A percentile compares a stretch with the other conserved stretches of the same genome.
Conservation (phyloP, 2,888 invertebrate genomes). For the Alviniconcha strummeri region DNA sequence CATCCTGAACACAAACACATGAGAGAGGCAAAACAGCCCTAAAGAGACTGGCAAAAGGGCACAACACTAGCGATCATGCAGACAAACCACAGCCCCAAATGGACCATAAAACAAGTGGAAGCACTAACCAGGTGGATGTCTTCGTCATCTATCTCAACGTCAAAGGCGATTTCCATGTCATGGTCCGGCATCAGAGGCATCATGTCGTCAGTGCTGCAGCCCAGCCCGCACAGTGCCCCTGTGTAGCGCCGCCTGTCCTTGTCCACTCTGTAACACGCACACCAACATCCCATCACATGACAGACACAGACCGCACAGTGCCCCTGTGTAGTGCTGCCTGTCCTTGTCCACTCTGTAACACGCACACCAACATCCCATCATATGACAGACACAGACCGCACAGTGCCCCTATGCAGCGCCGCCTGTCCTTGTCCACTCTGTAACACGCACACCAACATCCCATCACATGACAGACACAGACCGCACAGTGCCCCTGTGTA, state of each 20-base stretch:
- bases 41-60: no score
- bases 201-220: slow-evolving; percentile 77
- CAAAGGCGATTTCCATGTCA: slow-evolving; percentile 87
- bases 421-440: slow-evolving; percentile 78
- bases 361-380: no score
- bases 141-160: slow-evolving; percentile 73
- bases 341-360: slow-evolving; percentile 76
- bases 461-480: slow-evolving; percentile 75
- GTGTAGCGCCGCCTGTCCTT: slow-evolving; percentile 80
- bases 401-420: slow-evolving; percentile 84
- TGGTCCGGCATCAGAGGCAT: slow-evolving; percentile 85
- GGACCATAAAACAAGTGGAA: no score
- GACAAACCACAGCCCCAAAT: no score
- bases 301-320: slow-evolving; percentile 84
- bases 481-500: slow-evolving; percentile 90
- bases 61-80: no score
- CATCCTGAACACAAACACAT: no score
- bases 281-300: no score
- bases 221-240: slow-evolving; percentile 90
- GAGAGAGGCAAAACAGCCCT: no score
- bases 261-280: slow-evolving; percentile 76
- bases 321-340: slow-evolving; percentile 82
- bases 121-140: slow-evolving; percentile 66
- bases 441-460: slow-evolving; percentile 14
- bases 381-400: slow-evolving; percentile 82